Evolutionary conservation across 2,888 invertebrate species (phyloP), one percentile per base, ranked within the genome.

Genomic region (Drosophila mayaguana): DNA sequence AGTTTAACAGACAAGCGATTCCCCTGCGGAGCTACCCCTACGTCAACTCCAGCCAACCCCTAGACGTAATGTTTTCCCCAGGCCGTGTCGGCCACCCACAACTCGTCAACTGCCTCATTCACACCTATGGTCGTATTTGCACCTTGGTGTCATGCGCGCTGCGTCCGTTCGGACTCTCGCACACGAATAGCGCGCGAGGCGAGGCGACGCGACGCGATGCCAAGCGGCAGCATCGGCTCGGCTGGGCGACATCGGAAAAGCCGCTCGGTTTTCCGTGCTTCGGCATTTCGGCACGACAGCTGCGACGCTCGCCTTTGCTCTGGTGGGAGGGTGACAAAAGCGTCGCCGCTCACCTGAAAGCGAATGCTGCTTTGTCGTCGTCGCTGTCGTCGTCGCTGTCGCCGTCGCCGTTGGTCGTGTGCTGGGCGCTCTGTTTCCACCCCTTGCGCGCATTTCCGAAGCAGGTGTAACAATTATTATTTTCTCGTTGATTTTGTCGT

Each of bases 401-500:
- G 73, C 70, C 22, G 38, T 69, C 63, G 62, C 70, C 57, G 69
- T 71, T 76, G 60, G 71, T 80, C 69, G 77, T 80, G 74, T 74
- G 63, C 53, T 66, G 73, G 75, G 70, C 56, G 75, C 71, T 62
- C 45, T 67, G 62, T 61, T 78, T 70, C 78, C 80, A 82, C 81
- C 84, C 76, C 73, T 70, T 63, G 70, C 72, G 71, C 69, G 76
- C 73, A 80, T 84, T 83, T 83, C 84, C 89, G 84, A 88, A 91
- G 90, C 92, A 91, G 91, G 91, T 91, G 91, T 91, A 92, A 91
- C 90, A 91, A 88, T 90, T 90, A 84, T 89, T 88, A 89, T 90
- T 89, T 90, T 89, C 90, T 86, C 90, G 89, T 90, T 91, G 88
- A 89, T 89, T 90, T 91, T 89, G 88, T 74, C 81, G 72, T 73